These are phyloP conservation scores for Sphaerodactylus townsendi DNA, from an alignment of 2,113 vertebrate genomes.

Conservation along the genomic window DNA sequence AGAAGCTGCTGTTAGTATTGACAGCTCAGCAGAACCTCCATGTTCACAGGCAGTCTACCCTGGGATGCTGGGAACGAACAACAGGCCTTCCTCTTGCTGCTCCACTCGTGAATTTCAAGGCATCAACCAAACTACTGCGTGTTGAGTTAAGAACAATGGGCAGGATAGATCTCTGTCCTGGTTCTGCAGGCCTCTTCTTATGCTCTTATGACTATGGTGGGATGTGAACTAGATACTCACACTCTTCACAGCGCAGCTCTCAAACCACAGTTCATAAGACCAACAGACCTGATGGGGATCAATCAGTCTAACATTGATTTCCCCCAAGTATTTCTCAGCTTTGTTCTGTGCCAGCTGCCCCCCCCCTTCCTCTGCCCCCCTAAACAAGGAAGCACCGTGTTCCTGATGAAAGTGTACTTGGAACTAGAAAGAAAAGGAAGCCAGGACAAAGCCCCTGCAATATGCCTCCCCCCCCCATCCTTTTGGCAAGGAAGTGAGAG, in stretches of 20 bases:
- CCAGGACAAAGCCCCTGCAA: not conserved
- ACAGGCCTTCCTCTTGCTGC: no score
- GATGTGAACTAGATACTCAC: no score
- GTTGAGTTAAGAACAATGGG: no score
- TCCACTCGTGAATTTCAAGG: no score
- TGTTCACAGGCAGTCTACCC: no score
- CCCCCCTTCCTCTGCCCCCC: not conserved
- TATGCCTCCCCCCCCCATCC: not conserved
- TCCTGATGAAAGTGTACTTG: not conserved
- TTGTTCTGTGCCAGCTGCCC: not conserved
- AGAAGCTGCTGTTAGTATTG: no score
- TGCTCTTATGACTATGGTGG: no score
- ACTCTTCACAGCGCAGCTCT: not conserved
- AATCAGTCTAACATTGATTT: fast-evolving
- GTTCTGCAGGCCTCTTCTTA: no score
- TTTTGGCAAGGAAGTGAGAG: not conserved
- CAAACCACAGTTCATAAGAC: not conserved
- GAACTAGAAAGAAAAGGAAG: not conserved
- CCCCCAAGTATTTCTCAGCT: not conserved
- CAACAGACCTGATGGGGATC: not conserved
- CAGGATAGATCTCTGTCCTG: no score
- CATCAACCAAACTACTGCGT: no score
- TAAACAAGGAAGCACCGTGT: fast-evolving
- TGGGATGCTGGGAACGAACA: no score
- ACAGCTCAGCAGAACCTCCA: no score